Conservation (phyloP, 2,797 vertebrate genomes). For the Oryzias sinensis region DNA sequence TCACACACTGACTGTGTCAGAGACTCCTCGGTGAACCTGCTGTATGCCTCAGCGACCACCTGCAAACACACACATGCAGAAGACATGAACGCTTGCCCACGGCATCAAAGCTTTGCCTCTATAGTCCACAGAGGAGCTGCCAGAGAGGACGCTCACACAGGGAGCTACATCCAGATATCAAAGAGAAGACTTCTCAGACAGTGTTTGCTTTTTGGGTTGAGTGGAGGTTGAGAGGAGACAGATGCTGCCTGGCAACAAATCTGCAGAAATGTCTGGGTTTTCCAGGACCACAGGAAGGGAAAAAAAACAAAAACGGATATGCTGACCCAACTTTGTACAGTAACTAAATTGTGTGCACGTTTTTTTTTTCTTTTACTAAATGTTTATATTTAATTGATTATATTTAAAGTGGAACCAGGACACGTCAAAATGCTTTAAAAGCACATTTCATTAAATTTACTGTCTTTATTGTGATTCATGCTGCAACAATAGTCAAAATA, state of each 20-base stretch:
- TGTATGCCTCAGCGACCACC: slow-evolving; percentile 80
- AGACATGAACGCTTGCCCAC: neutral
- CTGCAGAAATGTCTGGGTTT: neutral
- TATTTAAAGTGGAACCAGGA: too few species aligned
- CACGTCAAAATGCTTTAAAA: too few species aligned
- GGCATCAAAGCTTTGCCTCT: neutral
- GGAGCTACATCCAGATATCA: slow-evolving; percentile 13
- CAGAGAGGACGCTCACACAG: slow-evolving; percentile 18
- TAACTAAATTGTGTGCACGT: neutral
- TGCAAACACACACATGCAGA: slow-evolving; percentile 34
- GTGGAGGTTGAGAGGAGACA: slow-evolving; percentile 54
- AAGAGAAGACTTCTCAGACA: slow-evolving; percentile 11
- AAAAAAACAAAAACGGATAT: neutral
- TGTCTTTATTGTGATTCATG: too few species aligned
- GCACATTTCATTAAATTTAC: too few species aligned
- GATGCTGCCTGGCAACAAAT: neutral
- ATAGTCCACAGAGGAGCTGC: neutral
- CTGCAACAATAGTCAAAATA: too few species aligned
- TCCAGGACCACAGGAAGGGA: neutral
- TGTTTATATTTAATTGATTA: neutral
- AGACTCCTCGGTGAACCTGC: slow-evolving; percentile 76
- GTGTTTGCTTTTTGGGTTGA: slow-evolving; percentile 7
- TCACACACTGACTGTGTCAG: slow-evolving; percentile 58
- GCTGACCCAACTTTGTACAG: neutral
- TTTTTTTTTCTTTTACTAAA: neutral